Percentiles rank a stretch among this genome's conserved stretches.
phyloP scores from a whole-genome alignment of 2,888 invertebrate species.

The Elgonia sp. region DNA sequence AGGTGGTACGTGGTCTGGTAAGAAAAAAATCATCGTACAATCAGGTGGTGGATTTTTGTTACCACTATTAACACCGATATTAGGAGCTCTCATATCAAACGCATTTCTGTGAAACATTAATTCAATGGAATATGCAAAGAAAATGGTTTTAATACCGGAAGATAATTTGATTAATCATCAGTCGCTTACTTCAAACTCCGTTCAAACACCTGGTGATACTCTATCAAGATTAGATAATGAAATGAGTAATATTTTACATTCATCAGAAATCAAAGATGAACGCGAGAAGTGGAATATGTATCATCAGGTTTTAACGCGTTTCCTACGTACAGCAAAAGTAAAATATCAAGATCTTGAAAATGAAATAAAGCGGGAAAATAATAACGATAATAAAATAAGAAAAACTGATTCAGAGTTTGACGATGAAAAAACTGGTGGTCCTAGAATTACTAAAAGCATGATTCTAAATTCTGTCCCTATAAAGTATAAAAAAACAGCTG shows the following conservation, averaged over 20 bases:
- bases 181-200: neutral
- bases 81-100: neutral
- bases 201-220: constrained; percentile 33
- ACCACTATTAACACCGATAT: neutral
- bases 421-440: too few relatives aligned
- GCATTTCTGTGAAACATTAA: neutral
- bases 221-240: constrained; percentile 44
- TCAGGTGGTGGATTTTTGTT: constrained; percentile 2
- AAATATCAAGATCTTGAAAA: too few relatives aligned
- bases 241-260: constrained; percentile 64
- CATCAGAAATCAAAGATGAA: constrained; percentile 42
- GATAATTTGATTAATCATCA: neutral
- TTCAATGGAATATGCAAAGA: constrained; percentile 34
- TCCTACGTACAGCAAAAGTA: neutral
- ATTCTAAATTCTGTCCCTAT: too few relatives aligned
- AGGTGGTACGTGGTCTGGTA: neutral
- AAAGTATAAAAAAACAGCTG: too few relatives aligned
- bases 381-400: too few relatives aligned
- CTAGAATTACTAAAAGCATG: too few relatives aligned
- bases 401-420: too few relatives aligned
- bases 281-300: constrained; percentile 66
- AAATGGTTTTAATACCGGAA: constrained; percentile 5
- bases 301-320: constrained; percentile 36
- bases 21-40: constrained; percentile 29
- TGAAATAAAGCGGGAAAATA: too few relatives aligned